Conservation (phyloP, 2,113 vertebrate genomes). For the Urocolius indicus region DNA sequence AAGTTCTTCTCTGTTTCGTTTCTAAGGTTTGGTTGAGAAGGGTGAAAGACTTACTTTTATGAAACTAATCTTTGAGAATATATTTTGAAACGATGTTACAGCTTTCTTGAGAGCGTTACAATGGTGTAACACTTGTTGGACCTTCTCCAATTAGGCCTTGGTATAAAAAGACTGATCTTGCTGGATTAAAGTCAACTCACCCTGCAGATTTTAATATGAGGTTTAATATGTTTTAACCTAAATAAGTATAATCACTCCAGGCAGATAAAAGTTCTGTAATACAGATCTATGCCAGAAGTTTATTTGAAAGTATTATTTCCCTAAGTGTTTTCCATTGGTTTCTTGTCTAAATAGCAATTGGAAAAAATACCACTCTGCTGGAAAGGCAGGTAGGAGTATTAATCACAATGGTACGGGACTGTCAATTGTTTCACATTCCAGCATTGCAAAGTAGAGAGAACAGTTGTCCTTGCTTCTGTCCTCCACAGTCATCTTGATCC, state of each 20-base stretch:
- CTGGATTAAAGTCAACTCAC: neutral
- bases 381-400: neutral
- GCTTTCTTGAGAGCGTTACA: neutral
- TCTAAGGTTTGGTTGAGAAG: neutral
- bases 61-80: conserved; percentile 6
- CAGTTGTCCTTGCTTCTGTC: neutral
- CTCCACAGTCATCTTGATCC: neutral
- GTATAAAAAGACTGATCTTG: neutral
- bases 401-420: neutral
- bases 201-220: neutral
- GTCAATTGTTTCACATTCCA: neutral
- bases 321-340: neutral
- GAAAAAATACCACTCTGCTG: neutral
- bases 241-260: neutral
- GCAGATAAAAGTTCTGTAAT: neutral
- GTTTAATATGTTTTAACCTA: neutral
- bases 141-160: neutral
- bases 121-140: neutral
- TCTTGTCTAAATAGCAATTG: neutral
- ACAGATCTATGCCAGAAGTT: neutral
- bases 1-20: neutral
- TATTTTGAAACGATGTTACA: neutral
- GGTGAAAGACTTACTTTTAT: neutral
- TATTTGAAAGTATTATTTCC: neutral
- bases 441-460: neutral